Evolutionary conservation across 2,888 invertebrate species (phyloP).

Genomic region (Acleris laterana): DNA sequence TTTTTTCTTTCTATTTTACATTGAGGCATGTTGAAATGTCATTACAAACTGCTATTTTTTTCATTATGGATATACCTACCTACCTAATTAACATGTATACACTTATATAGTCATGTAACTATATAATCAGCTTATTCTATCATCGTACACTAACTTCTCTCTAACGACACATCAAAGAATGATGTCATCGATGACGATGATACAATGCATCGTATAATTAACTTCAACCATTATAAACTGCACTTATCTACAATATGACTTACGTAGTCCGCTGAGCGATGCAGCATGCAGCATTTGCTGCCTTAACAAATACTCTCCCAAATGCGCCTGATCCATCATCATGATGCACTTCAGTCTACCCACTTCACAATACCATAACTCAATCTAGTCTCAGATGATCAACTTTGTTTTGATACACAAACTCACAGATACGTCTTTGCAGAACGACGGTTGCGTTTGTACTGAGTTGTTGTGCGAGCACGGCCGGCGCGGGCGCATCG

Average conservation of each 20-base stretch:
- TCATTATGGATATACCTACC: too few relatives aligned
- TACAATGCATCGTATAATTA: too few relatives aligned
- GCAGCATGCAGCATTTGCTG: constrained; percentile 81
- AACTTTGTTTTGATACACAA: constrained; percentile 55
- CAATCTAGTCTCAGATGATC: constrained; percentile 34
- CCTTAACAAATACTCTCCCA: constrained; percentile 78
- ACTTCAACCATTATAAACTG: too few relatives aligned
- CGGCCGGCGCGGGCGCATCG: constrained; percentile 79
- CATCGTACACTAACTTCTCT: too few relatives aligned
- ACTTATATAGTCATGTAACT: too few relatives aligned
- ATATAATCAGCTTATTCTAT: too few relatives aligned
- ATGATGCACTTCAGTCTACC: constrained; percentile 50
- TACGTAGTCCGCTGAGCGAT: constrained; percentile 75
- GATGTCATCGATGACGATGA: too few relatives aligned
- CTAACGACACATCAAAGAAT: too few relatives aligned
- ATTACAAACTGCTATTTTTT: too few relatives aligned
- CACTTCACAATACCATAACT: constrained; percentile 72
- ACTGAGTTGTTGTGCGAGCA: constrained; percentile 61
- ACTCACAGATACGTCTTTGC: constrained; percentile 67
- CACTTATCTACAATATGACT: constrained; percentile 53
- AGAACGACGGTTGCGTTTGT: constrained; percentile 72
- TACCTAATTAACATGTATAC: too few relatives aligned
- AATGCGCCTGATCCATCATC: constrained; percentile 83
- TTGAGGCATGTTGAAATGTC: too few relatives aligned
- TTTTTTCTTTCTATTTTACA: too few relatives aligned